Evolutionary conservation across 2,888 invertebrate species (phyloP).

Genomic region (Lagria hirta): DNA sequence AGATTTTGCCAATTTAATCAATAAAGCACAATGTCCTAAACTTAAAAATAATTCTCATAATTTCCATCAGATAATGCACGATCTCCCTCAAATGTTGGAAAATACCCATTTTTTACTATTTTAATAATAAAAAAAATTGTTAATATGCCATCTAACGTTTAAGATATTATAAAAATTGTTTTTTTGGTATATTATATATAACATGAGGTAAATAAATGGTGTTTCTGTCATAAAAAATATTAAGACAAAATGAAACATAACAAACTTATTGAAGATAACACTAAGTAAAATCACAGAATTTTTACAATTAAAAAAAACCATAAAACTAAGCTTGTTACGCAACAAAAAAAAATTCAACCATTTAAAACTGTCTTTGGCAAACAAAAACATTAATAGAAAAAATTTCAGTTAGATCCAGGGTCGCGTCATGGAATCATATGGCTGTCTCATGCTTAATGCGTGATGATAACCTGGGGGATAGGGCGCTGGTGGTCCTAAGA

Average conservation of each 20-base stretch:
- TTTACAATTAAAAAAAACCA: conserved; percentile 21
- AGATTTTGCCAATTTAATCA: no score
- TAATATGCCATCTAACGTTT: no score
- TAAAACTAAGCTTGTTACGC: no score
- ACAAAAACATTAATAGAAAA: conserved; percentile 27
- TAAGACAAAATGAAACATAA: conserved; percentile 15
- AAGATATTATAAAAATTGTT: no score
- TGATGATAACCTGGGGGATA: conserved; percentile 68
- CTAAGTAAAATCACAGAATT: conserved; percentile 32
- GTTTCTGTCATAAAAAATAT: conserved; percentile 13
- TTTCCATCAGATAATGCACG: no score
- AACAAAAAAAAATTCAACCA: background rate
- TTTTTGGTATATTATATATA: conserved; percentile 20
- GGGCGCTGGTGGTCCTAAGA: conserved; percentile 49
- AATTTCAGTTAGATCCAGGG: conserved; percentile 60
- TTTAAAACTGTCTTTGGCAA: conserved; percentile 46
- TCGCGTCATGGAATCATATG: conserved; percentile 69
- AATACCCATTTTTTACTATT: no score
- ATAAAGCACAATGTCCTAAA: no score
- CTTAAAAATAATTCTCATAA: no score
- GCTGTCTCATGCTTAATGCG: conserved; percentile 67
- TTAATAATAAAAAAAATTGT: no score
- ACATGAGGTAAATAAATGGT: conserved; percentile 28
- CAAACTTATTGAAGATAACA: conserved; percentile 21
- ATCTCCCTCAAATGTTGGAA: no score